A percentile compares a stretch with the other conserved stretches of the same genome.
Conservation (phyloP, 1,140 invertebrate genomes). For the Yoshiicerus persimilis region DNA sequence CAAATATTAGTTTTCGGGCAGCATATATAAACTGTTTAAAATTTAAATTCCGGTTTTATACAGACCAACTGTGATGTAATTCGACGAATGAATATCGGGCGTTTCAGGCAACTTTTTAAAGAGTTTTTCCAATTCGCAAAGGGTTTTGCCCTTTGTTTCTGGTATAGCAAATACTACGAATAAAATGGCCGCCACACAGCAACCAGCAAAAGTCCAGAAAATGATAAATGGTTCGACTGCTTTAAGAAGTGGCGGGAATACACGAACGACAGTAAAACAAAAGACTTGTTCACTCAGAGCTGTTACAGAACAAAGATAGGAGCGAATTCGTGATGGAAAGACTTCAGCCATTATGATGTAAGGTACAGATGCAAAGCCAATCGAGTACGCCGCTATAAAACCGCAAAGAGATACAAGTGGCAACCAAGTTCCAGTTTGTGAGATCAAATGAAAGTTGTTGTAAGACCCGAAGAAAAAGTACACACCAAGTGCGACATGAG, state of each 20-base stretch:
- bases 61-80: background rate
- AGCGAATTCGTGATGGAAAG: background rate
- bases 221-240: background rate
- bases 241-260: background rate
- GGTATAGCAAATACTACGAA: slow-evolving; percentile 64
- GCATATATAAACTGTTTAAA: background rate
- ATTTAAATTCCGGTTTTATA: background rate
- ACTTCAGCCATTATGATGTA: slow-evolving; percentile 40
- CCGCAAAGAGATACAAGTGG: background rate
- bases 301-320: slow-evolving; percentile 17
- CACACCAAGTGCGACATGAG: background rate
- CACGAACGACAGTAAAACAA: slow-evolving; percentile 62
- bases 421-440: background rate
- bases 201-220: background rate
- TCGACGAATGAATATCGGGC: background rate
- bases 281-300: slow-evolving; percentile 44
- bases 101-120: background rate
- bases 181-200: background rate
- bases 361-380: slow-evolving; percentile 38
- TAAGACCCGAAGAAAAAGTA: background rate
- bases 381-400: slow-evolving; percentile 32
- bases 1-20: no score
- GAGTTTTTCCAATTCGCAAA: background rate
- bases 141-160: slow-evolving; percentile 74
- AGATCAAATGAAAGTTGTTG: background rate